Conservation (phyloP, 2,113 vertebrate genomes). For the Nicator chloris region DNA sequence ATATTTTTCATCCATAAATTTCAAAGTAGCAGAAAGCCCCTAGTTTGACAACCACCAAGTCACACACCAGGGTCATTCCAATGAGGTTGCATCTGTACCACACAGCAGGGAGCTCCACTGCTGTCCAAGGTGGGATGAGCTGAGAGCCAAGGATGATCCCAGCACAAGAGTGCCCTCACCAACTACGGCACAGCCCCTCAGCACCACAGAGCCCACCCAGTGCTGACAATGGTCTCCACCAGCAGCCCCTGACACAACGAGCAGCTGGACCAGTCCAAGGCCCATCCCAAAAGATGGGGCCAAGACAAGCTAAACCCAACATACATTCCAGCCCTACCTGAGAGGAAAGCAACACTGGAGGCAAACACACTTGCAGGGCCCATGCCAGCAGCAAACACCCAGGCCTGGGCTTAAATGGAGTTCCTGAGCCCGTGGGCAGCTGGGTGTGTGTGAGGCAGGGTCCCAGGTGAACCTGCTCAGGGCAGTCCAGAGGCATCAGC, state of each 20-base stretch:
- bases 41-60: not conserved
- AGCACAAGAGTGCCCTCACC: not conserved
- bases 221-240: not conserved
- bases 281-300: not conserved
- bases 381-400: fast-evolving
- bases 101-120: not conserved
- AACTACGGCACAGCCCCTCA: not conserved
- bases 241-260: fast-evolving
- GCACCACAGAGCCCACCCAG: not conserved
- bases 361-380: fast-evolving
- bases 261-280: not conserved
- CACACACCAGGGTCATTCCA: not conserved
- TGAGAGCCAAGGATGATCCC: not conserved
- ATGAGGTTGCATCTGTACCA: fast-evolving
- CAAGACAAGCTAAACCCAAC: not conserved
- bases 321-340: fast-evolving
- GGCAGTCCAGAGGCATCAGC: not conserved
- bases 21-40: not conserved
- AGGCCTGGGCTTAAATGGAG: not conserved
- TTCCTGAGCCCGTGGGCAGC: not conserved
- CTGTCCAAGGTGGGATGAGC: not conserved
- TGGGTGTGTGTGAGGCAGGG: too few species aligned
- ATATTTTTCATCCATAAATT: not conserved
- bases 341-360: not conserved
- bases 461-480: not conserved